Base-by-base conservation (phyloP, 2,888 invertebrate genomes). In the Aricia artaxerxes region DNA sequence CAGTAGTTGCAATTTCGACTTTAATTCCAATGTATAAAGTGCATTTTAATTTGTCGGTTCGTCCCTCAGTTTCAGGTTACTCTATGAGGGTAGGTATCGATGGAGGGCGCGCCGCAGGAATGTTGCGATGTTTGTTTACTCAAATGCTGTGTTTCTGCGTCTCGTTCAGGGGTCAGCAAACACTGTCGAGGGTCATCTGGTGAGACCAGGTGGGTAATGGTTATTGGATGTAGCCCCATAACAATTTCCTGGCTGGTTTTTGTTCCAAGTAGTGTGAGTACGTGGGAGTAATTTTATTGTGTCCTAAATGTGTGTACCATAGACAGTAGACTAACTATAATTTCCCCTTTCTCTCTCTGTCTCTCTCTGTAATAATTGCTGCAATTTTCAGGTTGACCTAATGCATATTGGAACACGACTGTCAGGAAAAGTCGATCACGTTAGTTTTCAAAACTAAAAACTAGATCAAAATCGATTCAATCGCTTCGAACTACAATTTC, bases 111-210 rank as follows among this genome's bases (percentile, higher is more conserved):
- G 4, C 69, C 69, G 35, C 69, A 38, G 69, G 69, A 38, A 69
- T 69, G 69, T 69, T 13, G 35, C 69, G 69, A 69, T 69, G 69
- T 69, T 38, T 69, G 69, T 69, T 69, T 69, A 69, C 69, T 38
- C 69, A 35, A 69, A 69, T 69, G 69, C 11, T 69, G 35, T 69
- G 16, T 69, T 69, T 69, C 69, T 69, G 69, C 69, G 69, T 69
- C 13, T 69, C 35, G 69, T 69, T 69, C 35, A 35, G 16, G 35
- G 69, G 69, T 38, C 69, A 69, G 69, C 35, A 13, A 24, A 13
- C 35, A 69, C 57, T 16, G 16, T 13, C 5, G 35, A 13, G 35
- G 11, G 35, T 35, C 35, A 69, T 69, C 13, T 69, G 64, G 64
- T 31, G 69, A 69, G 31, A 13, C 35, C 69, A 24, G 69, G 35